Evolutionary conservation across 1,140 invertebrate genomes (phyloP).

Genomic region (Mactra quadrangularis): DNA sequence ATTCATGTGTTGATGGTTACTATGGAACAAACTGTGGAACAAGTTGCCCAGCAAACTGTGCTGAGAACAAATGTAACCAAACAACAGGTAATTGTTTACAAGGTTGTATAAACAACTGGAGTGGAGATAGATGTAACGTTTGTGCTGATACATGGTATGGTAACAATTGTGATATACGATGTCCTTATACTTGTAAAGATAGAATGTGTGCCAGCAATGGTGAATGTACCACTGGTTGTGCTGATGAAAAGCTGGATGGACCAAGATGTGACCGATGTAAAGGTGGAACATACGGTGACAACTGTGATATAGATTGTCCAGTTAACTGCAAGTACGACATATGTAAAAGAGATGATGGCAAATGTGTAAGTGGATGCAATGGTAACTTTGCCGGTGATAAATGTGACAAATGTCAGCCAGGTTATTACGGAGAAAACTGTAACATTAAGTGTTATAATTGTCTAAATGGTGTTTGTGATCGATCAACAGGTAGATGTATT

Average conservation of each 20-base stretch:
- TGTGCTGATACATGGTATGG: background rate
- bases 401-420: background rate
- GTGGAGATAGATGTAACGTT: background rate
- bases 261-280: background rate
- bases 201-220: background rate
- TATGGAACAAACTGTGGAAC: background rate
- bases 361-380: background rate
- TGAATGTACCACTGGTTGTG: background rate
- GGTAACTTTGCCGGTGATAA: background rate
- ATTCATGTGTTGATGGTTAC: background rate
- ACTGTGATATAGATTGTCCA: background rate
- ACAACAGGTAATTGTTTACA: background rate
- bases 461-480: background rate
- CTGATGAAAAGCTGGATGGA: no score
- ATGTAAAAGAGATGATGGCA: background rate
- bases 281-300: background rate
- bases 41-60: background rate
- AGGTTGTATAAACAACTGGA: background rate
- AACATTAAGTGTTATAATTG: background rate
- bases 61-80: background rate
- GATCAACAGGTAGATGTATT: background rate
- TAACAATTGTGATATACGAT: background rate
- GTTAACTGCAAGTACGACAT: background rate
- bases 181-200: background rate
- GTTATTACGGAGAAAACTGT: slow-evolving; percentile 4